These are phyloP conservation scores for Drosophila colorata DNA, from an alignment of 2,888 invertebrate genomes.

Conservation along the genomic window DNA sequence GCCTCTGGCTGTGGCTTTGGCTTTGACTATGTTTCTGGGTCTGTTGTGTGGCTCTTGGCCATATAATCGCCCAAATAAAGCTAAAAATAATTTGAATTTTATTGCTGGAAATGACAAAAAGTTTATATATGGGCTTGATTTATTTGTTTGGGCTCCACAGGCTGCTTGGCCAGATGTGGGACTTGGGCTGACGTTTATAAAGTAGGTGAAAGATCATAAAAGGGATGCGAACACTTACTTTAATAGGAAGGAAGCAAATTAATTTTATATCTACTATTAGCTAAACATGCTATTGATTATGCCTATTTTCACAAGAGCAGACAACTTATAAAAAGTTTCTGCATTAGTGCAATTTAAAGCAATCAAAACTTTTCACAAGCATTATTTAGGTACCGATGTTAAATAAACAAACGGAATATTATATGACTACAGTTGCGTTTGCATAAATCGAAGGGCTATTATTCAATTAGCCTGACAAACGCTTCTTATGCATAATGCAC, in stretches of 20 bases:
- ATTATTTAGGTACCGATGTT: too few relatives aligned
- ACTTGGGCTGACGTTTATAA: slow-evolving; percentile 17
- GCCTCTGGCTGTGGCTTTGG: slow-evolving; percentile 4
- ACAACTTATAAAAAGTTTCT: too few relatives aligned
- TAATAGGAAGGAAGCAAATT: neutral
- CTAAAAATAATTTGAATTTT: slow-evolving; percentile 74
- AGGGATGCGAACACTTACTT: neutral
- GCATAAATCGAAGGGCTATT: slow-evolving; percentile 46
- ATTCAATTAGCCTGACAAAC: slow-evolving; percentile 68
- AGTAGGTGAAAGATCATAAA: slow-evolving; percentile 13
- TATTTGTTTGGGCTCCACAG: slow-evolving; percentile 50
- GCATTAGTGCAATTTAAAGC: too few relatives aligned
- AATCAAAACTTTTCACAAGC: too few relatives aligned
- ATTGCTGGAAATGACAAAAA: slow-evolving; percentile 70
- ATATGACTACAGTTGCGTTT: neutral
- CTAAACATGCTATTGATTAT: too few relatives aligned
- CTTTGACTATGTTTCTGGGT: neutral
- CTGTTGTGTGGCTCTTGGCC: slow-evolving; percentile 17
- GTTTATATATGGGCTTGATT: slow-evolving; percentile 59
- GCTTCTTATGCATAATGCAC: slow-evolving; percentile 54
- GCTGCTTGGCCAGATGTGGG: slow-evolving; percentile 7
- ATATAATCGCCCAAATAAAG: slow-evolving; percentile 51
- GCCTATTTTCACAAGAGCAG: too few relatives aligned
- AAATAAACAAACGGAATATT: too few relatives aligned
- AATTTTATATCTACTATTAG: neutral